Percentiles rank a stretch among this genome's conserved stretches.
phyloP scores from a whole-genome alignment of 2,888 invertebrate species.

The Thecocarcelia acutangulata region DNA sequence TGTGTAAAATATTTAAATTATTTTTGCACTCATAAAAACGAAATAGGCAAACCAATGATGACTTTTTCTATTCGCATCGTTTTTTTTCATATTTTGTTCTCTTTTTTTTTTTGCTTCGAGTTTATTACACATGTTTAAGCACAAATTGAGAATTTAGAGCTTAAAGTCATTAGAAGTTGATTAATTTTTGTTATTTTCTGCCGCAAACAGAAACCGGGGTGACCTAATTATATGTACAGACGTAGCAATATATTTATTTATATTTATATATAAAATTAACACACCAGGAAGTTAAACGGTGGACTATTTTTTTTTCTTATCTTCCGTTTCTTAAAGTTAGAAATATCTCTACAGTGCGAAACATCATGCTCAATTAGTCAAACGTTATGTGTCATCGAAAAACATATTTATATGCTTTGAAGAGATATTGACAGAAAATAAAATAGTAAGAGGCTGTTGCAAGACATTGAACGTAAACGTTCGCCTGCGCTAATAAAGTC shows the following conservation, averaged over 20 bases:
- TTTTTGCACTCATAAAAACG: background rate
- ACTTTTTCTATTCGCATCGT: no score
- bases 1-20: conserved; percentile 2
- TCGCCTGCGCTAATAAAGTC: no score
- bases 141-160: conserved; percentile 31
- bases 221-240: conserved; percentile 14
- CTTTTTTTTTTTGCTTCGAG: conserved; percentile 3
- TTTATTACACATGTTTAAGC: conserved; percentile 1
- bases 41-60: background rate
- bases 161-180: conserved; percentile 18
- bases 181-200: background rate
- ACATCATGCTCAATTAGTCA: no score
- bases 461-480: no score
- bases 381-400: no score
- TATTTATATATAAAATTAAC: background rate
- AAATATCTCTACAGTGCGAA: no score
- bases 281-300: conserved; percentile 48
- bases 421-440: no score
- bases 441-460: no score
- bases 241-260: background rate
- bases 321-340: no score
- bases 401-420: no score
- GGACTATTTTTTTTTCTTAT: conserved; percentile 6
- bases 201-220: background rate
- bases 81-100: conserved; percentile 24